Evolutionary conservation across 1,140 invertebrate species (phyloP).

Genomic region (Holcopasites calliopsidis): DNA sequence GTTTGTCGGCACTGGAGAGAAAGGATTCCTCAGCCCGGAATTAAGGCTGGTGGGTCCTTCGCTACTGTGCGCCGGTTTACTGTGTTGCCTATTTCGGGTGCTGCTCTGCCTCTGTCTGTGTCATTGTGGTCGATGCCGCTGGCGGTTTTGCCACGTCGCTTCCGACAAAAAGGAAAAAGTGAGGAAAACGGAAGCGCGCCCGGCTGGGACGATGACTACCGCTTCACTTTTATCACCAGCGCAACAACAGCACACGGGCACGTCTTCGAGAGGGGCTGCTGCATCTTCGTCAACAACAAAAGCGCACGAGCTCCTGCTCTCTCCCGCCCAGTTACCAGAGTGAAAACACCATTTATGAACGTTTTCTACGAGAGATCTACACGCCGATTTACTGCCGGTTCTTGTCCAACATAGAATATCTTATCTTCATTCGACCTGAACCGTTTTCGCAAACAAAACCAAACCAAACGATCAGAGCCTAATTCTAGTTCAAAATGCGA

Average conservation of each 20-base stretch:
- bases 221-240: constrained; percentile 65
- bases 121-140: constrained; percentile 76
- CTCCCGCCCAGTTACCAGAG: constrained; percentile 73
- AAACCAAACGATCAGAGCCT: constrained; percentile 46
- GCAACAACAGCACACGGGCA: constrained; percentile 42
- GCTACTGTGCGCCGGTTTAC: constrained; percentile 82
- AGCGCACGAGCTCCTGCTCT: constrained; percentile 73
- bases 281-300: constrained; percentile 63
- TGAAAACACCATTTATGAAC: constrained; percentile 60
- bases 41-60: constrained; percentile 90
- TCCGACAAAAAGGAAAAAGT: constrained; percentile 65
- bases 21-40: constrained; percentile 92
- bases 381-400: constrained; percentile 73
- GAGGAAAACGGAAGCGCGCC: constrained; percentile 60
- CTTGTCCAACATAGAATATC: constrained; percentile 51
- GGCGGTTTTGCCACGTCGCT: constrained; percentile 65
- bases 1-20: constrained; percentile 93
- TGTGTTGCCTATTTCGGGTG: constrained; percentile 82
- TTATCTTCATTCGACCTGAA: constrained; percentile 53
- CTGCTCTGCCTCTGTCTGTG: constrained; percentile 83
- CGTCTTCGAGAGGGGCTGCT: constrained; percentile 52
- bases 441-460: constrained; percentile 45
- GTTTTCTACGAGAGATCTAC: constrained; percentile 68
- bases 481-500: constrained; percentile 66
- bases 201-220: constrained; percentile 60